A percentile compares a stretch with the other conserved stretches of the same genome.
Evolutionary conservation across 2,888 invertebrate species (phyloP).

Genomic region (Eristalinus sepulchralis): DNA sequence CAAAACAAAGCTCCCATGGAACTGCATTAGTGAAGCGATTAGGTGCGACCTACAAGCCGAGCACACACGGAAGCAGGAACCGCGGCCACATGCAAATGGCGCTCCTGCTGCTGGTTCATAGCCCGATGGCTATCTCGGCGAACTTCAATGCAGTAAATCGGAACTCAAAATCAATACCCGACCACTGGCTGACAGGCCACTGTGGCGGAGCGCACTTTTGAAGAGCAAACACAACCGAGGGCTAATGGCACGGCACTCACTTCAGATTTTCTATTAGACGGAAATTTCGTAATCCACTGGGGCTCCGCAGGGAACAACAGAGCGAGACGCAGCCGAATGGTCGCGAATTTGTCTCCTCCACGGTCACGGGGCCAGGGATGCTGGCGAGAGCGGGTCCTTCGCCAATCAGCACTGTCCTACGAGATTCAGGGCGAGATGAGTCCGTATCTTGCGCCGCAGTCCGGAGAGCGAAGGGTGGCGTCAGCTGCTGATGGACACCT

Average conservation of each 20-base stretch:
- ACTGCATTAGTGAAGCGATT: constrained; percentile 42
- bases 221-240: background rate
- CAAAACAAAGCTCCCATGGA: constrained; percentile 19
- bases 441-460: background rate
- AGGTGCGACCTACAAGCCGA: constrained; percentile 50
- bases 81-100: constrained; percentile 50
- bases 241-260: constrained; percentile 74
- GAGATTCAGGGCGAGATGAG: constrained; percentile 15
- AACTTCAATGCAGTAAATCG: constrained; percentile 56
- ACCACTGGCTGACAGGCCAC: constrained; percentile 1
- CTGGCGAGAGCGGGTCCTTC: background rate
- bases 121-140: constrained; percentile 48
- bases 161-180: constrained; percentile 53
- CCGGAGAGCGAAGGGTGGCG: constrained; percentile 6
- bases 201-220: background rate
- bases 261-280: constrained; percentile 78
- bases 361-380: constrained; percentile 69
- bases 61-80: constrained; percentile 39
- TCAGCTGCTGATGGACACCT: constrained; percentile 10
- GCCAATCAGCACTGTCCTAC: background rate
- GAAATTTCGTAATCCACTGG: constrained; percentile 76
- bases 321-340: constrained; percentile 77
- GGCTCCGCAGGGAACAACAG: constrained; percentile 77
- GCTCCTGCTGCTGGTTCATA: constrained; percentile 28
- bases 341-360: constrained; percentile 75